These are phyloP conservation scores for Australoheros scitulus DNA, from an alignment of 2,113 vertebrate genomes.

Conservation along the genomic window DNA sequence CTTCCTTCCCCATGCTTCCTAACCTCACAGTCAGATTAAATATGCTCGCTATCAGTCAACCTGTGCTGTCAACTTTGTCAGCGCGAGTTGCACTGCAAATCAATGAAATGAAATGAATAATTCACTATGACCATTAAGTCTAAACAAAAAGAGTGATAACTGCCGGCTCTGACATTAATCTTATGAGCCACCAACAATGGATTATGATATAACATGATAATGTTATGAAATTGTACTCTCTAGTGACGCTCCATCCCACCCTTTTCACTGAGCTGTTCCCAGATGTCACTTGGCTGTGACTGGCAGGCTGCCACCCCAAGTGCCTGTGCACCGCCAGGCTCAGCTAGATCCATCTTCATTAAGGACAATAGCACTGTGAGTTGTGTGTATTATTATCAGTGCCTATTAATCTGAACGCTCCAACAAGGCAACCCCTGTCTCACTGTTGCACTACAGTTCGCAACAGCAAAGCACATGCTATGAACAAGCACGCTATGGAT, in stretches of 20 bases:
- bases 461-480: conserved; percentile 19
- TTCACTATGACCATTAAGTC: conserved; percentile 72
- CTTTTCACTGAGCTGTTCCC: conserved; percentile 64
- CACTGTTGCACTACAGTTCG: conserved; percentile 44
- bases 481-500: conserved; percentile 12
- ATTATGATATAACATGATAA: conserved; percentile 76
- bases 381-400: conserved; percentile 74
- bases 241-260: conserved; percentile 56
- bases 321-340: conserved; percentile 58
- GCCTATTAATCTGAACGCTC: conserved; percentile 75
- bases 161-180: conserved; percentile 70
- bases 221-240: conserved; percentile 71
- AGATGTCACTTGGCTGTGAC: conserved; percentile 73
- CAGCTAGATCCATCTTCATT: conserved; percentile 78
- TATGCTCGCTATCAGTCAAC: conserved; percentile 66
- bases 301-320: conserved; percentile 71
- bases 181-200: conserved; percentile 72
- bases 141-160: conserved; percentile 74
- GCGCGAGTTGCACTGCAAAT: conserved; percentile 63
- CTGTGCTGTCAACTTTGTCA: conserved; percentile 70
- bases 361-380: conserved; percentile 65
- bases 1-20: conserved; percentile 14
- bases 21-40: conserved; percentile 60
- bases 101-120: conserved; percentile 75
- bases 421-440: conserved; percentile 59